Conservation (phyloP, 1,140 invertebrate genomes). For the Oryctes rhinoceros region DNA sequence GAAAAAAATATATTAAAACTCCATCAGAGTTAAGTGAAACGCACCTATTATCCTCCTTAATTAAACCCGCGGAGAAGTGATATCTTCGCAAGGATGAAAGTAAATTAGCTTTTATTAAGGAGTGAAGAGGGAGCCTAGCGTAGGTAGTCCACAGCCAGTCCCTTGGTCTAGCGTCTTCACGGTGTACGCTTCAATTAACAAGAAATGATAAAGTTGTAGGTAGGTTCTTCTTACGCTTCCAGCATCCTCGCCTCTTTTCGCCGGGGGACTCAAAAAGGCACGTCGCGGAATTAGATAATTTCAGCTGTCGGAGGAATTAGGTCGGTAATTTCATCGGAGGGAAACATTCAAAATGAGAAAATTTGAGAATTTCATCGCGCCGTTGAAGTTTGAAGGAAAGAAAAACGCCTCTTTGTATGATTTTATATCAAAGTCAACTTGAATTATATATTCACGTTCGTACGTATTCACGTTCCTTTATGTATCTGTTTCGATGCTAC, state of each 20-base stretch:
- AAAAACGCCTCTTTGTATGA: no score
- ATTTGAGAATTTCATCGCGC: no score
- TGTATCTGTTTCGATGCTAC: no score
- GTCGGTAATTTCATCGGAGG: not conserved
- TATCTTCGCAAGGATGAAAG: conserved; percentile 16
- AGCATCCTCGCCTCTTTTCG: not conserved
- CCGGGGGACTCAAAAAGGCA: not conserved
- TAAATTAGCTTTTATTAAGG: conserved; percentile 28
- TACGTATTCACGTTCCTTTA: no score
- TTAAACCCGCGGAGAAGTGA: conserved; percentile 6
- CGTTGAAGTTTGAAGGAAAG: no score
- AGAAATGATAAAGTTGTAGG: not conserved
- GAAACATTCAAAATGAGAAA: no score
- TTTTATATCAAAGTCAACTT: no score
- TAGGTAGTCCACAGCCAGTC: not conserved
- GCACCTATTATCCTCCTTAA: conserved; percentile 20
- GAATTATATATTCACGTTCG: no score
- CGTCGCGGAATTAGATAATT: conserved; percentile 9
- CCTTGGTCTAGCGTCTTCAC: not conserved
- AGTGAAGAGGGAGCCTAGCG: not conserved
- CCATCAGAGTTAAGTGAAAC: conserved; percentile 8
- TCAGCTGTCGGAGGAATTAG: not conserved
- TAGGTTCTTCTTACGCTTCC: no score
- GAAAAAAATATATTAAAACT: conserved; percentile 27
- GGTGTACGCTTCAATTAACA: not conserved